Evolutionary conservation across 2,888 invertebrate species (phyloP), one percentile per base, ranked within the genome.

Genomic region (Rhamnusium bicolor): DNA sequence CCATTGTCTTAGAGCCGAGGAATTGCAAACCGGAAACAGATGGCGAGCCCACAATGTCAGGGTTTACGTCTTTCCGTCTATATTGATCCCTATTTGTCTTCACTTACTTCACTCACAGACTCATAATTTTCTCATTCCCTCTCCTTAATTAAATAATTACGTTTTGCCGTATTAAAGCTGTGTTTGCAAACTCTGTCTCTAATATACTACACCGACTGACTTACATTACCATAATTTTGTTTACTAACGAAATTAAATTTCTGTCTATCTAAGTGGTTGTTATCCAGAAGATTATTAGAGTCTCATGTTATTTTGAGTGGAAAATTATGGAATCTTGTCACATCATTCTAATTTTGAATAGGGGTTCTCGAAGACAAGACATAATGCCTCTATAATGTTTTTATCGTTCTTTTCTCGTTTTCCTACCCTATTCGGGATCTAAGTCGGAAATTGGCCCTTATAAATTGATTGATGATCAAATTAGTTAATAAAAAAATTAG

Each of bases 1-100:
- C 16, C 49, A 24, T 65, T 19, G n/a, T 51, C 7, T 65, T 1
- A n/a, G 8, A 21, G 12, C 47, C 51, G 69, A 32, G 27, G 27
- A 61, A 69, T 61, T 47, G 69, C 56, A 51, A 69, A 14, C 69
- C 60, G 69, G 69, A 69, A 69, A 69, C 69, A 69, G 69, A 60
- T 69, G 69, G 69, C 21, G 16, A 40, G n/a, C 12, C 60, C 60
- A 40, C 60, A 27, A 32, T 40, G 19, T 61, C 60, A 46, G 18
- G 32, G 18, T 61, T 46, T 61, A 18, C 61, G 47, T 46, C 58
- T 58, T 58, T 24, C 58, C 14, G 46, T n/a, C 19, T 16, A 7
- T 19, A 61, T 61, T 47, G 61, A 61, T 61, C 47, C 46, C 61
- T 19, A 61, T 61, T 47, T 14, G 61, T 61, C 61, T 46, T 40